Conservation (phyloP, 2,888 invertebrate genomes). For the Noctua janthina region DNA sequence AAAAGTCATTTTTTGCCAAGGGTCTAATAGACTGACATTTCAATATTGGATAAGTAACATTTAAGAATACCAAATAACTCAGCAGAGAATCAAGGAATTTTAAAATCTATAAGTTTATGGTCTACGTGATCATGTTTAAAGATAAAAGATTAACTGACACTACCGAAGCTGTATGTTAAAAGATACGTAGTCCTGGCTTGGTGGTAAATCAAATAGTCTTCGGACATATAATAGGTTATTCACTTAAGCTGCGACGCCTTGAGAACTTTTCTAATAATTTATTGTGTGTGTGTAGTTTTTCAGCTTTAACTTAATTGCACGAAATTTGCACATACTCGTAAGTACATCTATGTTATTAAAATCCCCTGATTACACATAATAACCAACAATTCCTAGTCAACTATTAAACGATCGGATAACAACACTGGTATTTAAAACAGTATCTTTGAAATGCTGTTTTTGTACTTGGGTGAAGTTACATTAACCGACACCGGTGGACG, state of each 20-base stretch:
- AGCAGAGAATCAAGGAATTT: not conserved
- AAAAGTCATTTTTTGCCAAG: not conserved
- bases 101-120: not conserved
- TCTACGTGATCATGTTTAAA: conserved; percentile 30
- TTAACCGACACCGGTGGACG: conserved; percentile 84
- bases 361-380: conserved; percentile 38
- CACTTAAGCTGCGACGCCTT: not conserved
- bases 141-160: conserved; percentile 17
- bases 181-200: not conserved
- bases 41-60: not conserved
- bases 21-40: not conserved
- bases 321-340: not conserved
- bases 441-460: conserved; percentile 81
- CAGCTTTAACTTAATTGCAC: not conserved
- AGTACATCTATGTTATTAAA: not conserved
- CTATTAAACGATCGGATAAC: conserved; percentile 60
- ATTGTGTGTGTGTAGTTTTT: not conserved
- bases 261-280: not conserved
- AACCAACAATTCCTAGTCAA: conserved; percentile 37
- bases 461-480: conserved; percentile 81
- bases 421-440: conserved; percentile 77
- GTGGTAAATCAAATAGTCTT: not conserved
- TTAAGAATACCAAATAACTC: not conserved
- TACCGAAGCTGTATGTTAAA: not conserved
- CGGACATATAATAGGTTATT: not conserved